These are phyloP conservation scores for Lacerta bilineata DNA, from an alignment of 2,797 vertebrate species.

Conservation along the genomic window DNA sequence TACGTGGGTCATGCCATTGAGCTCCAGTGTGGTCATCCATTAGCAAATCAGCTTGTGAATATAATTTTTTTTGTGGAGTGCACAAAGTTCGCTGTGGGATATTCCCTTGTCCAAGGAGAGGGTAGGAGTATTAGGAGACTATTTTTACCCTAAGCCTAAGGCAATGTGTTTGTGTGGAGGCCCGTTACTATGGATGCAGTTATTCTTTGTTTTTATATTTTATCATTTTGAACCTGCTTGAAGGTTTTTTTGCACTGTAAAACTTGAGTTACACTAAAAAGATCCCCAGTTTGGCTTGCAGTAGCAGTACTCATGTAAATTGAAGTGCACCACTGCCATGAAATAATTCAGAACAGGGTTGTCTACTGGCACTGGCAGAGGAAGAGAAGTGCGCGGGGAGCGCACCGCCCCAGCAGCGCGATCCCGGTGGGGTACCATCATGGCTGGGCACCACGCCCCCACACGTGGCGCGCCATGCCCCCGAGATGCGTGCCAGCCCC, in stretches of 20 bases:
- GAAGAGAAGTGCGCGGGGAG: too few relatives aligned
- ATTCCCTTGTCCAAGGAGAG: slow-evolving; percentile 22
- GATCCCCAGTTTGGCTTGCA: not conserved
- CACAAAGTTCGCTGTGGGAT: not conserved
- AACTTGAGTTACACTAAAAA: not conserved
- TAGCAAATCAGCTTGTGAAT: not conserved
- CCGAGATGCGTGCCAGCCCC: too few relatives aligned
- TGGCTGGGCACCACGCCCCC: too few relatives aligned
- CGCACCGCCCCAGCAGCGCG: too few relatives aligned
- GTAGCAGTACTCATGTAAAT: not conserved
- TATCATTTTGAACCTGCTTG: slow-evolving; percentile 37
- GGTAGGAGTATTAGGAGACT: not conserved
- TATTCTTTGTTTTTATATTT: slow-evolving; percentile 29
- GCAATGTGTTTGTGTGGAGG: slow-evolving; percentile 11
- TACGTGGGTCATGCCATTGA: rapidly evolving
- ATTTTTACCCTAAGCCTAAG: slow-evolving; percentile 2
- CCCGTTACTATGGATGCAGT: slow-evolving; percentile 40
- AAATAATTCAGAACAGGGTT: slow-evolving; percentile 57
- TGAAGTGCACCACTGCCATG: not conserved
- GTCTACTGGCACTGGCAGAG: slow-evolving; percentile 29
- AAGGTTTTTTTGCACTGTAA: slow-evolving; percentile 30
- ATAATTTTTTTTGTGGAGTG: slow-evolving; percentile 16
- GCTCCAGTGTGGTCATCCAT: not conserved
- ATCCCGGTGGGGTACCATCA: too few relatives aligned
- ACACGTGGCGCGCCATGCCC: too few relatives aligned